These are phyloP conservation scores for Xenopus petersii DNA, from an alignment of 2,797 vertebrate species.

Conservation along the genomic window DNA sequence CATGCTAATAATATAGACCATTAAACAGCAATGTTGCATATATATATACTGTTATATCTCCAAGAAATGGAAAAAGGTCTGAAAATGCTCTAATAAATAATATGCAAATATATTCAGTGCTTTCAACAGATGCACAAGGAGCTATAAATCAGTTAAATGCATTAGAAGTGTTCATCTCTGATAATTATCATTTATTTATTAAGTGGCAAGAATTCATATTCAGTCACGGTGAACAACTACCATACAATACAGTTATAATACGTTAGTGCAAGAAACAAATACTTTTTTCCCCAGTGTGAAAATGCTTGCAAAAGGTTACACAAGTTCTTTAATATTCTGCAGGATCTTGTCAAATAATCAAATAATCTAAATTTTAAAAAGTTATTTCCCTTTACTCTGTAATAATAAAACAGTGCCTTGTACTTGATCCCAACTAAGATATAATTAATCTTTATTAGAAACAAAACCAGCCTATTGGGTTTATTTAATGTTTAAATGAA, in stretches of 20 bases:
- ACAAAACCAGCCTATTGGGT: too few species aligned
- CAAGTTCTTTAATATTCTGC: too few species aligned
- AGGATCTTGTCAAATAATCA: too few species aligned
- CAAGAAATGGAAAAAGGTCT: conserved; percentile 9
- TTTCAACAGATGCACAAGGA: neutral
- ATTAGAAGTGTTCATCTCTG: neutral
- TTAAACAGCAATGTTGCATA: conserved; percentile 20
- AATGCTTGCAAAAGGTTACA: too few species aligned
- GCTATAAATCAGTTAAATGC: neutral
- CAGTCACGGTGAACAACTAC: neutral
- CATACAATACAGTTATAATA: neutral
- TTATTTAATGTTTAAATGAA: too few species aligned
- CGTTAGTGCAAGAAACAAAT: too few species aligned
- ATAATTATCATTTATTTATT: conserved; percentile 3
- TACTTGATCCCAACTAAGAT: too few species aligned
- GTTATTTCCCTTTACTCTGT: too few species aligned
- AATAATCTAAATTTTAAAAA: too few species aligned
- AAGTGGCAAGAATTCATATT: neutral
- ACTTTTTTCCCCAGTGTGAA: too few species aligned
- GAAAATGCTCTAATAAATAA: neutral
- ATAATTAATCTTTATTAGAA: too few species aligned
- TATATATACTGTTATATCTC: neutral
- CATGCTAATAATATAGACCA: conserved; percentile 26
- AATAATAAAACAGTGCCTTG: too few species aligned
- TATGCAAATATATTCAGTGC: neutral